phyloP scores from a whole-genome alignment of 2,888 invertebrate species.

The Pristionchus japonicus region DNA sequence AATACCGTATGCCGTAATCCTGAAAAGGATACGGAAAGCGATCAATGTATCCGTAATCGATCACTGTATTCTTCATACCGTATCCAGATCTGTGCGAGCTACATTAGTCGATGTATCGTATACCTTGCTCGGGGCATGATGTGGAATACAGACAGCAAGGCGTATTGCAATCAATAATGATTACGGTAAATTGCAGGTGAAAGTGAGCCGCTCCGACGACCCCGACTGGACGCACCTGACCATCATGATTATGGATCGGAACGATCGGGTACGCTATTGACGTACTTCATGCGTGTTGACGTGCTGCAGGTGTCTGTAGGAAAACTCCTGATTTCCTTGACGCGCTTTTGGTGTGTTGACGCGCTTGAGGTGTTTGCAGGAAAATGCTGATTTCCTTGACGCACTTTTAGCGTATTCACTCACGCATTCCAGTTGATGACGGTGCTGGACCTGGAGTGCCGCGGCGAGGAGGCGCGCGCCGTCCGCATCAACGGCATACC shows the following conservation, averaged over 20 bases:
- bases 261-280: neutral
- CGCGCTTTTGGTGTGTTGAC: neutral
- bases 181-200: neutral
- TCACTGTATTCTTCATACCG: neutral
- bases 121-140: too few relatives aligned
- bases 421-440: neutral
- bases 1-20: neutral
- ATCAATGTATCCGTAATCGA: neutral
- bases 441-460: constrained; percentile 17
- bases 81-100: neutral
- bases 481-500: constrained; percentile 24
- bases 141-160: neutral
- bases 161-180: neutral
- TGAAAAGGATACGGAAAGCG: neutral
- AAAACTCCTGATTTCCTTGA: too few relatives aligned
- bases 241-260: constrained; percentile 13
- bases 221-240: constrained; percentile 34
- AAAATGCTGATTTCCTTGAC: neutral
- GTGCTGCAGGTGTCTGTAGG: neutral
- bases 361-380: neutral
- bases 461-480: neutral
- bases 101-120: too few relatives aligned
- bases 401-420: neutral
- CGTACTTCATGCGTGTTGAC: neutral
- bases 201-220: neutral